Conservation (phyloP, 2,113 vertebrate genomes). For the Etheostoma spectabile region DNA sequence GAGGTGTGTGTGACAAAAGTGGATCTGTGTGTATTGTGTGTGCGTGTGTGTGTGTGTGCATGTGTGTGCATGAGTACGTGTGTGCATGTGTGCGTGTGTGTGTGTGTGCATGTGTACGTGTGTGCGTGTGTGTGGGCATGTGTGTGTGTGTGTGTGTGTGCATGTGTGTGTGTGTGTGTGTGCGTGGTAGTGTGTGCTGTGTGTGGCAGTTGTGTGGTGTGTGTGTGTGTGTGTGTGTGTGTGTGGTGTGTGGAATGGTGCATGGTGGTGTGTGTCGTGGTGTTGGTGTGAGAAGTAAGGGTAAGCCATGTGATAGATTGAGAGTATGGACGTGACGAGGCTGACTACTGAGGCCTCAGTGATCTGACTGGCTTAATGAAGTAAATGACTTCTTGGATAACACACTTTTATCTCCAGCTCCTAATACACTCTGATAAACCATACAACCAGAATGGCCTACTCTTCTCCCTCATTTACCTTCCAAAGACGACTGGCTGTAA, state of each 20-base stretch:
- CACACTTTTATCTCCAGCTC: conserved; percentile 60
- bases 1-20: neutral
- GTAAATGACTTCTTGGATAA: conserved; percentile 77
- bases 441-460: conserved; percentile 19
- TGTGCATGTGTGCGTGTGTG: too few relatives aligned
- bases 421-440: conserved; percentile 61
- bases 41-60: neutral
- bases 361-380: conserved; percentile 80
- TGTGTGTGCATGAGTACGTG: too few relatives aligned
- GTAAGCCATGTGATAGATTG: conserved; percentile 66
- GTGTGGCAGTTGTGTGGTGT: conserved; percentile 7
- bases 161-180: conserved; percentile 23
- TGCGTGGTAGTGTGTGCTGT: too few relatives aligned
- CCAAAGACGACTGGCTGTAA: conserved; percentile 23
- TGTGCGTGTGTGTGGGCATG: neutral
- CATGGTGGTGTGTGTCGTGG: conserved; percentile 20
- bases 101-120: conserved; percentile 9
- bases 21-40: too few relatives aligned
- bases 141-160: neutral
- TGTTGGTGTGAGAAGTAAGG: conserved; percentile 38
- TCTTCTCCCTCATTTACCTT: conserved; percentile 57
- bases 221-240: neutral
- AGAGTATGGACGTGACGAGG: conserved; percentile 79
- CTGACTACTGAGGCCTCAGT: conserved; percentile 77
- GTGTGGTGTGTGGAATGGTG: too few relatives aligned